Evolutionary conservation across 2,888 invertebrate genomes (phyloP), one percentile per base, ranked within the genome.

Genomic region (Diachrysia chrysitis): DNA sequence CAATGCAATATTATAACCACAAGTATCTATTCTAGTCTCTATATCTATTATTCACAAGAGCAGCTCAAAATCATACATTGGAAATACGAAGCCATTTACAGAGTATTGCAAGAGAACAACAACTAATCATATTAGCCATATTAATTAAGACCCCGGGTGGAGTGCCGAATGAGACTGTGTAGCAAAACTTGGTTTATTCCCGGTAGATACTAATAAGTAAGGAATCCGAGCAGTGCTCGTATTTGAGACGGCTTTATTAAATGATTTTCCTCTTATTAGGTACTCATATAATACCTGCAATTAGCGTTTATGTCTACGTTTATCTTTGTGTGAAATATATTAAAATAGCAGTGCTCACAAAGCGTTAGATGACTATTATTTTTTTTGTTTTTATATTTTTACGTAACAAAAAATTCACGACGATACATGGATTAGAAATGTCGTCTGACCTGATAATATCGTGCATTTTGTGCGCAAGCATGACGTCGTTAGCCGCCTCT

Each of bases 51-150:
- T 23, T 54, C 10, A 25, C 21, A 23, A 23, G 17, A 5, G 46
- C 21, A 25, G 61, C 14, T 55, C 55, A 42, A 63, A 61, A 60
- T 58, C 21, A 69, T 42, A 54, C 35, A 42, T 51, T 57, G 32
- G 25, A 14, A 69, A 3, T 58, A 60, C 53, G 63, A 61, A 61
- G 61, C 71, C 19, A 66, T 55, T 29, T 35, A 9, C 37, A 77
- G 68, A 67, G 42, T 66, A 63, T 90, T 85, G 66, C 83, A 83
- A 86, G 89, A 88, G 89, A 92, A 89, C 90, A 90, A 89, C 92
- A 86, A 93, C 93, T 94, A 94, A 95, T 93, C 91, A 94, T 94
- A 94, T 95, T 94, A 94, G 90, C 87, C 83, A 87, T 93, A 93
- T 93, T 94, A 94, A 93, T 93, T 87, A 92, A 86, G 82, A 90